Evolutionary conservation across 2,888 invertebrate genomes (phyloP).

Genomic region (Icerya purchasi): DNA sequence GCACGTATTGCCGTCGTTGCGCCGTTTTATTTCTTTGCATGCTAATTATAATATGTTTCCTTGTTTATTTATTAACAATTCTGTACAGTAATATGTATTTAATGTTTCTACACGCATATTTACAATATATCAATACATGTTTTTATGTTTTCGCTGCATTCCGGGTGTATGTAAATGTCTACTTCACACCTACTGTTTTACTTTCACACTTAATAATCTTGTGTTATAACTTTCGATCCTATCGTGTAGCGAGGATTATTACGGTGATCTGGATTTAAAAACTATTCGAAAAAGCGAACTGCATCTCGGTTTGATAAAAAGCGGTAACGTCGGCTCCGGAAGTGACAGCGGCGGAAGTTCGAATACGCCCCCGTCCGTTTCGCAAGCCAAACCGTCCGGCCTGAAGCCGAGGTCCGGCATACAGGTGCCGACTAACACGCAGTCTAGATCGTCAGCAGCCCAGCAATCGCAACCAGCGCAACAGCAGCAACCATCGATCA

Average conservation of each 20-base stretch:
- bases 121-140: no score
- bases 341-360: conserved; percentile 4
- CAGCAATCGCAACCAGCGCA: conserved; percentile 5
- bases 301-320: conserved; percentile 37
- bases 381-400: conserved; percentile 1
- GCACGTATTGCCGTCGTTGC: no score
- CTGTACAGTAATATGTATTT: no score
- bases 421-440: no score
- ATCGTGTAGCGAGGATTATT: conserved; percentile 78
- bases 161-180: no score
- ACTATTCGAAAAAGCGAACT: conserved; percentile 84
- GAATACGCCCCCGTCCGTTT: conserved; percentile 7
- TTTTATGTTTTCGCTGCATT: no score
- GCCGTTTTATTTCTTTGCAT: no score
- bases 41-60: no score
- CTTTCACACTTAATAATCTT: not conserved
- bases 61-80: no score
- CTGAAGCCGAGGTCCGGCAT: conserved; percentile 5
- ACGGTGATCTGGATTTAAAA: conserved; percentile 85
- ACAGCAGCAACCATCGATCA: conserved; percentile 7
- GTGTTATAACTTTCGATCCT: not conserved
- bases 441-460: not conserved
- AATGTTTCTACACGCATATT: no score
- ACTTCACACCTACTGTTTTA: no score
- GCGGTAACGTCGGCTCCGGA: not conserved